A percentile compares a stretch with the other conserved stretches of the same genome.
Evolutionary conservation across 2,797 vertebrate species (phyloP).

Genomic region (Benthosema pterotum): DNA sequence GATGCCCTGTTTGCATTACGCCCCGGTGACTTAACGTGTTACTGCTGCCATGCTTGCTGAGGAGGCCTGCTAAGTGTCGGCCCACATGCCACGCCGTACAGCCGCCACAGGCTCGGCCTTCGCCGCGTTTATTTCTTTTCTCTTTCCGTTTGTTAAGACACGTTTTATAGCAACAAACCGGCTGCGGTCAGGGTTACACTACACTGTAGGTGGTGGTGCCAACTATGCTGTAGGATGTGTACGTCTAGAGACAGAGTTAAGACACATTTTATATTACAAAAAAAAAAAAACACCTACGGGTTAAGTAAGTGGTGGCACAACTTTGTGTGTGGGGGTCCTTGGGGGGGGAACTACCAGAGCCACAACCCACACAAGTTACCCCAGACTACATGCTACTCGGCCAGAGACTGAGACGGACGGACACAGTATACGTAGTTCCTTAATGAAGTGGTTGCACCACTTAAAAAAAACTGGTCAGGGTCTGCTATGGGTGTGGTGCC

Average conservation of each 20-base stretch:
- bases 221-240: background rate
- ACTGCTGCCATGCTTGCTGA: conserved; percentile 27
- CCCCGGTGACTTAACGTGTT: conserved; percentile 47
- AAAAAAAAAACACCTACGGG: no score
- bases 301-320: no score
- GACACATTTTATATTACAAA: conserved; percentile 43
- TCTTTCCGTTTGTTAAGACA: conserved; percentile 34
- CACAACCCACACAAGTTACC: no score
- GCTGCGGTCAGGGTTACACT: background rate
- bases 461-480: conserved; percentile 35
- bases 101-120: conserved; percentile 26
- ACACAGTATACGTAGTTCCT: no score
- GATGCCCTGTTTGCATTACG: conserved; percentile 58
- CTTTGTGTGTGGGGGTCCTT: no score
- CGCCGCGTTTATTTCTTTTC: conserved; percentile 45
- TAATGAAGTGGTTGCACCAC: no score
- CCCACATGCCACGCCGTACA: conserved; percentile 15
- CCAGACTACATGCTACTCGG: no score
- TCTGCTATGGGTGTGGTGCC: conserved; percentile 3
- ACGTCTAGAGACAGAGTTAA: conserved; percentile 32
- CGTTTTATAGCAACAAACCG: conserved; percentile 53
- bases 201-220: background rate
- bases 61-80: conserved; percentile 47
- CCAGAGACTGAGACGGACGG: no score
- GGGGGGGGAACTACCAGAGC: no score